Base-by-base conservation (phyloP, 2,797 vertebrate genomes). In the Emys orbicularis region DNA sequence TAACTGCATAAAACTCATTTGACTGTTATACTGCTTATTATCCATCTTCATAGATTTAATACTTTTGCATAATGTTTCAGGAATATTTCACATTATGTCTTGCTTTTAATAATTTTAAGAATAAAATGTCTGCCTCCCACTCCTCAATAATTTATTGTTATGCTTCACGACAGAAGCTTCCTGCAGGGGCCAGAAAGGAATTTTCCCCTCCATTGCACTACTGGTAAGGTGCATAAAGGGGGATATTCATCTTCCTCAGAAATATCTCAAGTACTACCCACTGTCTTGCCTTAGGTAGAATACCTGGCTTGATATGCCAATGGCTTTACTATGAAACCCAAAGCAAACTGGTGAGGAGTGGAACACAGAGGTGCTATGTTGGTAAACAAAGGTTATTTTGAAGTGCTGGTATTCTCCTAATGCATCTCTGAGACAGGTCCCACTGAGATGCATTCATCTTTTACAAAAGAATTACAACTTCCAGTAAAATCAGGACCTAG, bases 21-120 rank as follows among this genome's bases (percentile, higher is more conserved):
- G 95, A 90, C 76, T 96, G 68, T 83, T 50, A 54, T 94, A 52
- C 92, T 92, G 83, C 11, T 31, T 87, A 29, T 88, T 96, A 84
- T 96, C 93, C 61, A 53, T 88, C 61, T 92, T 93, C 53, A 77
- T 85, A 25, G 76, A 44, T 37, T 8, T 88, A 59, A 88, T 83
- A 49, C 79, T n/a, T 80, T 90, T 90, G 53, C 21, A 44, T 93
- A 94, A 84, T 72, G 18, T 85, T 91, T 49, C 86, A 53, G 83
- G 88, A 92, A 52, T 92, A 94, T 90, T 94, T 94, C 50, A 27
- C 84, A 41, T 27, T 52, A 16, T 80, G 53, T 10, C 25, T 81
- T 79, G 92, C 79, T 84, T 93, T 90, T 85, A 83, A 83, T 89
- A 25, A 61, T 90, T 89, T 86, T 72, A 81, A 84, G 54, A 86